Base-by-base conservation (phyloP, 2,888 invertebrate genomes). In the Apodemia mormo region DNA sequence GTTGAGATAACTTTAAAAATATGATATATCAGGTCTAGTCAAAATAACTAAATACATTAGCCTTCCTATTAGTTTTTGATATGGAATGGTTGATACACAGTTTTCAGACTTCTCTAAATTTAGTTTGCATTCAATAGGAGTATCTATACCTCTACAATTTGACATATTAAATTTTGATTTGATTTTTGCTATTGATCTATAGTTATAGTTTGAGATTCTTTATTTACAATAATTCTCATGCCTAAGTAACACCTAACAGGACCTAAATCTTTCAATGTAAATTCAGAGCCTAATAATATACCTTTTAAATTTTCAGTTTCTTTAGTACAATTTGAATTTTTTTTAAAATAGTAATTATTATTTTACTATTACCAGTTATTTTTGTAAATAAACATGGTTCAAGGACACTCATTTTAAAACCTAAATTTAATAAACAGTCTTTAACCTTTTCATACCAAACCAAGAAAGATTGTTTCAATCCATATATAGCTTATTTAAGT, bases 21-120 rank as follows among this genome's bases (percentile, higher is more conserved):
- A 49, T 4, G 45, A 8, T 14, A 49, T 14, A 14, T 49, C 45
- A 14, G 67, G 33, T 3, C 33, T 33, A 22, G 64, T 37, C n/a
- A 64, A 9, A 29, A 37, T 14, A 37, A 14, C 37, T 2, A 64
- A 30, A 12, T 64, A 64, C 37, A 64, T 64, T 7, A 64, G 37
- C 1, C 64, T 37, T 0, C 64, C 64, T 37, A 64, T 29, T 2
- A 64, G 30, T 37, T 2, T 37, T 64, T 64, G 64, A 30, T 64
- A 64, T 10, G 65, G 40, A 14, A 65, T 14, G 2, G 14, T 12
- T 33, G 7, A 10, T 65, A 65, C 4, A 40, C 65, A 65, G 0
- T 65, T 65, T 64, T 64, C 64, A 64, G 37, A 4, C 9, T 65
- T 37, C 4, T 65, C 40, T 10, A 65, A 5, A 40, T 65, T 65